Conservation (phyloP, 1,140 invertebrate genomes). For the Paraescarpia echinospica region DNA sequence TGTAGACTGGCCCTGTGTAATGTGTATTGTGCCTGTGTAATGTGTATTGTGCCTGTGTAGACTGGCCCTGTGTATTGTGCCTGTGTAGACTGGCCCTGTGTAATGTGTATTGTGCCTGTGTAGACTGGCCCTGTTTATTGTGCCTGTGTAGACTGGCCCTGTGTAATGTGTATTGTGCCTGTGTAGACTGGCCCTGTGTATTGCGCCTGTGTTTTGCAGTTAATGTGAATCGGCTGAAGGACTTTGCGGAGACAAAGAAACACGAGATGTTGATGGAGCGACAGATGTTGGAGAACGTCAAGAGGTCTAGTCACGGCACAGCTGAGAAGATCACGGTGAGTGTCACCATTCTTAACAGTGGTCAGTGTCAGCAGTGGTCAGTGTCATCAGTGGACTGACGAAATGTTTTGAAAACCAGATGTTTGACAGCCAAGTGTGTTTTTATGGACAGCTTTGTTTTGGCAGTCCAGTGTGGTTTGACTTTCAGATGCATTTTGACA, state of each 20-base stretch:
- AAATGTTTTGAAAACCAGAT: too few species aligned
- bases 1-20: too few species aligned
- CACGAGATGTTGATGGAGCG: conserved; percentile 84
- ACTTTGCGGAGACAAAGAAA: conserved; percentile 87
- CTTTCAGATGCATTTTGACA: background rate
- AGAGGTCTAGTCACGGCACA: conserved; percentile 58
- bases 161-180: too few species aligned
- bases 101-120: too few species aligned
- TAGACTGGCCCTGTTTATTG: too few species aligned
- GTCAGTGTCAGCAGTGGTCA: background rate
- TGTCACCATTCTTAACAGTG: conserved; percentile 32
- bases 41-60: too few species aligned
- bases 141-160: too few species aligned
- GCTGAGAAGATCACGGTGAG: conserved; percentile 54
- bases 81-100: too few species aligned
- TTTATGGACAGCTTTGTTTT: too few species aligned
- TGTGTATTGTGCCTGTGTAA: too few species aligned
- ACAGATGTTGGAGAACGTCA: conserved; percentile 75
- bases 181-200: too few species aligned
- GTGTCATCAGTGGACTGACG: background rate
- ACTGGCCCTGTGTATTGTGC: too few species aligned
- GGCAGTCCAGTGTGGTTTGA: background rate
- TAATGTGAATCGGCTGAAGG: conserved; percentile 81
- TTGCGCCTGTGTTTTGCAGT: conserved; percentile 62
- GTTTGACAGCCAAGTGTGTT: background rate